phyloP scores from a whole-genome alignment of 1,140 invertebrate genomes.

The Saccostrea cuccullata region DNA sequence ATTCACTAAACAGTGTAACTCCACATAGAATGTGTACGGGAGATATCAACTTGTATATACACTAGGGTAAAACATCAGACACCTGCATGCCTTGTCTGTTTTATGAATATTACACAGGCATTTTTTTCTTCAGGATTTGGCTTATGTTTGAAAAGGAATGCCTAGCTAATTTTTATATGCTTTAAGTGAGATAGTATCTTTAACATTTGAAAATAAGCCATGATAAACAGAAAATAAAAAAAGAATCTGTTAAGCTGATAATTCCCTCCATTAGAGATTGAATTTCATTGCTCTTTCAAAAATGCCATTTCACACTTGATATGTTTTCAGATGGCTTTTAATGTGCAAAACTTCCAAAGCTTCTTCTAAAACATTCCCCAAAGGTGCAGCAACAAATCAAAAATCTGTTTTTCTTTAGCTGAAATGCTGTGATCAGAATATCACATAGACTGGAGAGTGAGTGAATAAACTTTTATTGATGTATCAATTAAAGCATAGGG shows the following conservation, averaged over 20 bases:
- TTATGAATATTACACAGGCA: slow-evolving; percentile 15
- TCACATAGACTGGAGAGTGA: not conserved
- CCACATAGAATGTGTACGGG: not conserved
- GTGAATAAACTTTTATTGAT: slow-evolving; percentile 15
- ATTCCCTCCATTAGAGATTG: slow-evolving; percentile 1
- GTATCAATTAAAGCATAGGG: slow-evolving; percentile 28
- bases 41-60: slow-evolving; percentile 29
- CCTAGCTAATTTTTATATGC: not conserved
- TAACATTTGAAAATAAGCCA: slow-evolving; percentile 1
- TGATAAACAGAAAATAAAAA: slow-evolving; percentile 5
- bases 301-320: not conserved
- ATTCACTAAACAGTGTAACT: slow-evolving; percentile 29
- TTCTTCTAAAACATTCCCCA: not conserved
- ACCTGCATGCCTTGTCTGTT: slow-evolving; percentile 15
- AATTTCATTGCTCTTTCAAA: not conserved
- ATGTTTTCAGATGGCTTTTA: not conserved
- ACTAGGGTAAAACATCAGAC: not conserved
- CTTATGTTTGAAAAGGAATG: not conserved
- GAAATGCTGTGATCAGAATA: not conserved
- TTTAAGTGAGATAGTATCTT: not conserved
- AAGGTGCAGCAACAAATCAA: not conserved
- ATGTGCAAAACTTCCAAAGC: not conserved
- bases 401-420: not conserved
- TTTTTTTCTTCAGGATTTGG: not conserved
- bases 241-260: slow-evolving; percentile 4